These are phyloP conservation scores for Dugesia japonica DNA, from an alignment of 2,888 invertebrate species.

Conservation along the genomic window DNA sequence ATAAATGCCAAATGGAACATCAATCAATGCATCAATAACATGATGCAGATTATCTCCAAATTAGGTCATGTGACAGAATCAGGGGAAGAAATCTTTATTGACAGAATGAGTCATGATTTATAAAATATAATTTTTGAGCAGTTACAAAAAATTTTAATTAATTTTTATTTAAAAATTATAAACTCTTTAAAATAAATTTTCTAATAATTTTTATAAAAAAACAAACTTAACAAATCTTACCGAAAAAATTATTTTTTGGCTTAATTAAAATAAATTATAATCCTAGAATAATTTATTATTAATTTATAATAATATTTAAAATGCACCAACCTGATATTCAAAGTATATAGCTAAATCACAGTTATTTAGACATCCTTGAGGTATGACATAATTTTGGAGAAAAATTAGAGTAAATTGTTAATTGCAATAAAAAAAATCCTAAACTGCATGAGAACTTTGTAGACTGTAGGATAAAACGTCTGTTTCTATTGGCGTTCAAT, in stretches of 20 bases:
- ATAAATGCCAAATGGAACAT: no score
- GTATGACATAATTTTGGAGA: slow-evolving; percentile 6
- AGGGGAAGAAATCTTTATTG: not conserved
- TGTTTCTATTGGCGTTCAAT: not conserved
- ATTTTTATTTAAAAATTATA: not conserved
- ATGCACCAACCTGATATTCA: not conserved
- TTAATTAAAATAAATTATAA: not conserved
- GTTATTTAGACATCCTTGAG: not conserved
- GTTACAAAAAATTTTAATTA: not conserved
- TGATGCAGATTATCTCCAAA: not conserved
- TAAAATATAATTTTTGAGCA: not conserved
- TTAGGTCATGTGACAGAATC: slow-evolving; percentile 8
- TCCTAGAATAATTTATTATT: not conserved
- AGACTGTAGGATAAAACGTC: not conserved
- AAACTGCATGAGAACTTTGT: not conserved
- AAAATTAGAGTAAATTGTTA: not conserved
- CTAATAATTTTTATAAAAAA: not conserved
- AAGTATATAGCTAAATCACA: not conserved
- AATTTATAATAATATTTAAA: not conserved
- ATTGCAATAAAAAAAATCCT: not conserved
- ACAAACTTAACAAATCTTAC: not conserved
- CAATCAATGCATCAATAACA: no score
- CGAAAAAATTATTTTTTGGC: not conserved
- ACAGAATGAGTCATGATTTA: slow-evolving; percentile 5
- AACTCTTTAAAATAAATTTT: not conserved